phyloP scores from a whole-genome alignment of 2,113 vertebrate genomes.

The Anguilla rostrata region DNA sequence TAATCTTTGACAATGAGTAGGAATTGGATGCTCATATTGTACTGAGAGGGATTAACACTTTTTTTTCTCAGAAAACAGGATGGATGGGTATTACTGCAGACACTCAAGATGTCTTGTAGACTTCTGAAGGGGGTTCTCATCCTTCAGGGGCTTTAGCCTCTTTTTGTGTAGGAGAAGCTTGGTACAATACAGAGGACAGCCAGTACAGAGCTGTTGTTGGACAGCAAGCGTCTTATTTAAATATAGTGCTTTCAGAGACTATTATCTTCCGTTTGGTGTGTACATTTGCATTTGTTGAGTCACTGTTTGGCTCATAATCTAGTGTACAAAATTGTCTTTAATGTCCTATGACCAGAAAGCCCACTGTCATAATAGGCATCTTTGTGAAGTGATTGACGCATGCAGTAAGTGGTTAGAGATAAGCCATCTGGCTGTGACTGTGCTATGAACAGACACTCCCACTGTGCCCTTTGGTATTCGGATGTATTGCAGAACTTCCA shows the following conservation, averaged over 20 bases:
- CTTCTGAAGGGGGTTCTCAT: neutral
- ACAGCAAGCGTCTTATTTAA: neutral
- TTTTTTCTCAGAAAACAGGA: neutral
- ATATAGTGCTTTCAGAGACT: neutral
- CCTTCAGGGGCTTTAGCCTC: neutral
- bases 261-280: neutral
- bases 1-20: neutral
- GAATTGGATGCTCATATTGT: neutral
- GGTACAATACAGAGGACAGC: neutral
- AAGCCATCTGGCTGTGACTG: neutral
- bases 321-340: neutral
- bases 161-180: neutral
- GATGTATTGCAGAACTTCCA: neutral
- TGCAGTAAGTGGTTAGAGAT: slow-evolving; percentile 8
- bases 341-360: neutral
- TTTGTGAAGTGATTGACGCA: neutral
- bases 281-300: neutral
- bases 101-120: neutral
- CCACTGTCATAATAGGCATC: neutral
- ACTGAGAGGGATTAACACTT: neutral
- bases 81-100: neutral
- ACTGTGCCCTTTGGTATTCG: neutral
- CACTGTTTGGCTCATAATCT: neutral
- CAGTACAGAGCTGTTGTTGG: neutral
- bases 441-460: neutral